Conservation (phyloP, 2,888 invertebrate species). For the Yponomeuta cagnagella region DNA sequence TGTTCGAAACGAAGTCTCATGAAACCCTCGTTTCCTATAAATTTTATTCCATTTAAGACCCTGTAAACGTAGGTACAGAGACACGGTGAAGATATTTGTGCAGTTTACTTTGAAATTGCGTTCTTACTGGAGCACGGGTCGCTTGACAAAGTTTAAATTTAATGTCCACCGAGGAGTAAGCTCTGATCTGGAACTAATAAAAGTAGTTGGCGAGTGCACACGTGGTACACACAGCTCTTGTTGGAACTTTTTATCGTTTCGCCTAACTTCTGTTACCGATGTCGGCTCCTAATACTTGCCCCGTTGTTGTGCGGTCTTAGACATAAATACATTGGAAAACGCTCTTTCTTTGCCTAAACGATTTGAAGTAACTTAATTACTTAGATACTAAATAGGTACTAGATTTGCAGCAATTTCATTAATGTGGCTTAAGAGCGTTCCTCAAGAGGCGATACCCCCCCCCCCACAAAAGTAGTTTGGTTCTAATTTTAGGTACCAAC, state of each 20-base stretch:
- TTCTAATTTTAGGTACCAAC: no score
- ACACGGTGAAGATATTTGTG: neutral
- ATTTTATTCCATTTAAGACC: neutral
- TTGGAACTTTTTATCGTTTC: slow-evolving; percentile 33
- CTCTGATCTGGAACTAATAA: slow-evolving; percentile 36
- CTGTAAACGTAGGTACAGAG: neutral
- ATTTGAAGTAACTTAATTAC: no score
- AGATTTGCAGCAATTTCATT: no score
- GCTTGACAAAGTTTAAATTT: slow-evolving; percentile 17
- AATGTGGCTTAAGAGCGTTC: no score
- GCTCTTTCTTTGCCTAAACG: neutral
- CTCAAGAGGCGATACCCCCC: no score
- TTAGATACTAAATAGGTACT: no score
- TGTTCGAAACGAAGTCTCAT: neutral
- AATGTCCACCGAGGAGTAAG: slow-evolving; percentile 16
- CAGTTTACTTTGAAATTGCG: neutral
- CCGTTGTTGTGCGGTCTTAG: neutral
- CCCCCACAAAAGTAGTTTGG: no score
- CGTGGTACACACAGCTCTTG: slow-evolving; percentile 22
- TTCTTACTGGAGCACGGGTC: neutral
- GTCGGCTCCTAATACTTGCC: neutral
- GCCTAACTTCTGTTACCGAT: slow-evolving; percentile 25
- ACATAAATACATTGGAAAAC: neutral
- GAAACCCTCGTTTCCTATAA: neutral
- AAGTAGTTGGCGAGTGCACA: slow-evolving; percentile 30